These are phyloP conservation scores for Callionymus lyra DNA, from an alignment of 2,113 vertebrate species.

Conservation along the genomic window DNA sequence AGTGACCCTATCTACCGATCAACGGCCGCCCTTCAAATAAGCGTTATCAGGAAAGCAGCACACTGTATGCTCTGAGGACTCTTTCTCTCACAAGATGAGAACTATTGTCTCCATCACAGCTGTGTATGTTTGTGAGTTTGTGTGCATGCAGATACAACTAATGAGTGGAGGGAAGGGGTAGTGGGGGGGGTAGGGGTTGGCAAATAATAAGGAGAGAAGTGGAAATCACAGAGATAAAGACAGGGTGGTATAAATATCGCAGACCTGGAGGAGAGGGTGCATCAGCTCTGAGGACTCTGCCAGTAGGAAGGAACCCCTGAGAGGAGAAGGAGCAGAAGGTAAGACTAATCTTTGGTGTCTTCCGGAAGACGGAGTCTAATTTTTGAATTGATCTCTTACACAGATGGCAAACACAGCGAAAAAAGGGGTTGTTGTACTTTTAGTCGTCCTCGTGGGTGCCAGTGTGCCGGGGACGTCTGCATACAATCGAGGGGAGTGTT, in stretches of 20 bases:
- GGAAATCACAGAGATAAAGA: constrained; percentile 21
- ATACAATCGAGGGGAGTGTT: constrained; percentile 61
- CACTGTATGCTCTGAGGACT: constrained; percentile 43
- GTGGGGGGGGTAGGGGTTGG: not conserved
- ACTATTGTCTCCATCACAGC: constrained; percentile 10
- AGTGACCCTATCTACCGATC: constrained; percentile 18
- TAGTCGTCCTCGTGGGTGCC: constrained; percentile 47
- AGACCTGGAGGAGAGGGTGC: constrained; percentile 8
- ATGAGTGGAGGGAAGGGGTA: constrained; percentile 1
- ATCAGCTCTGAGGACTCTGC: constrained; percentile 10
- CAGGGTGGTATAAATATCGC: constrained; percentile 48
- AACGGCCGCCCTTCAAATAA: constrained; percentile 34
- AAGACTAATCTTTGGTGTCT: too few species aligned
- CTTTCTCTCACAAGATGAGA: constrained; percentile 12
- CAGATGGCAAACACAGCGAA: constrained; percentile 32
- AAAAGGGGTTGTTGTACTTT: constrained; percentile 18
- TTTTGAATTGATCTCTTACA: constrained; percentile 11
- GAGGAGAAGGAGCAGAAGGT: not conserved
- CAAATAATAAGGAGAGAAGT: constrained; percentile 12
- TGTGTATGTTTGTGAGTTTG: constrained; percentile 14
- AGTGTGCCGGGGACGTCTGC: constrained; percentile 37
- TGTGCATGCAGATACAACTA: constrained; percentile 22
- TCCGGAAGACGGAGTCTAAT: too few species aligned
- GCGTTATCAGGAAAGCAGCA: constrained; percentile 60
- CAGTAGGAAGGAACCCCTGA: not conserved